A percentile compares a stretch with the other conserved stretches of the same genome.
phyloP scores from a whole-genome alignment of 2,888 invertebrate species.

The Sarcophaga carnaria region DNA sequence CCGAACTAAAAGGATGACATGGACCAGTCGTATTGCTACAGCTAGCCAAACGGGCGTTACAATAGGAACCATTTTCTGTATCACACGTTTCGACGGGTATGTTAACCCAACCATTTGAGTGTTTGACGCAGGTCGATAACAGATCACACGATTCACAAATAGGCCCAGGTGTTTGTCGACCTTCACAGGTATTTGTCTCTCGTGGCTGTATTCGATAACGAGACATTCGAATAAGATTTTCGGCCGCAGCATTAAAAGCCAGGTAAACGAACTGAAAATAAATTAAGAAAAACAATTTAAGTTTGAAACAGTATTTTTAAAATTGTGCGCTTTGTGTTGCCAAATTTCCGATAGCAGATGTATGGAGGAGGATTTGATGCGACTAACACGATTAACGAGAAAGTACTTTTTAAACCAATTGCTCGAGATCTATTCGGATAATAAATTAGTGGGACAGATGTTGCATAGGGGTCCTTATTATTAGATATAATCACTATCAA shows the following conservation, averaged over 20 bases:
- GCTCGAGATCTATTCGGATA: no score
- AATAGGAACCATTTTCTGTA: slow-evolving; percentile 78
- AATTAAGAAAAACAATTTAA: not conserved
- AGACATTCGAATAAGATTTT: not conserved
- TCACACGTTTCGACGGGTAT: slow-evolving; percentile 81
- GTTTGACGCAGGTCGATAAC: slow-evolving; percentile 79
- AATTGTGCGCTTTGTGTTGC: no score
- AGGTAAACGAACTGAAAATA: slow-evolving; percentile 7
- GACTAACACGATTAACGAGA: no score
- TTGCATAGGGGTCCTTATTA: no score
- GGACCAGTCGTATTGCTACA: slow-evolving; percentile 80
- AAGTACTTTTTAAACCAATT: no score
- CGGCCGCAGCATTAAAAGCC: not conserved
- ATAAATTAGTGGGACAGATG: no score
- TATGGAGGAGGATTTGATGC: no score
- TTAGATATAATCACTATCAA: no score
- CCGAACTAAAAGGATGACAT: slow-evolving; percentile 80
- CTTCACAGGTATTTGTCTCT: slow-evolving; percentile 78
- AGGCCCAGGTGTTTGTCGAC: slow-evolving; percentile 77
- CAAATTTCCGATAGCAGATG: no score
- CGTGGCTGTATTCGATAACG: slow-evolving; percentile 74
- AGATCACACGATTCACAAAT: slow-evolving; percentile 81
- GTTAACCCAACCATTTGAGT: slow-evolving; percentile 79
- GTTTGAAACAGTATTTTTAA: not conserved
- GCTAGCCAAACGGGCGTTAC: slow-evolving; percentile 76